A percentile compares a stretch with the other conserved stretches of the same genome.
phyloP scores from a whole-genome alignment of 2,888 invertebrate genomes.

The Drosophila atripex region DNA sequence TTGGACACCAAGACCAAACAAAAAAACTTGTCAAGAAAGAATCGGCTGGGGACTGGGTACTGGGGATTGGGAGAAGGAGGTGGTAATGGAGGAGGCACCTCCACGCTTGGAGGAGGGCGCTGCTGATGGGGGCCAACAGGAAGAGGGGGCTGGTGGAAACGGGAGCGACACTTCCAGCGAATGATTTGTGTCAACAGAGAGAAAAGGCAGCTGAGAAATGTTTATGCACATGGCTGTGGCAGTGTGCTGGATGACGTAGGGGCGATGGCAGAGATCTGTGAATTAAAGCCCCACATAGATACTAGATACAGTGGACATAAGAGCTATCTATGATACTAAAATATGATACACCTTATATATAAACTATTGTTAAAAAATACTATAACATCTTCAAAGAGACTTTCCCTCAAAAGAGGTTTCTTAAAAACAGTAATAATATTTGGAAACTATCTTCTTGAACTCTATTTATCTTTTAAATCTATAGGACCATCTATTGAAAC shows the following conservation, averaged over 20 bases:
- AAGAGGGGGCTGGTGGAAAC: constrained; percentile 40
- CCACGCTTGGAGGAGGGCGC: not conserved
- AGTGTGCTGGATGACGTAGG: constrained; percentile 31
- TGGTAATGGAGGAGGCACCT: not conserved
- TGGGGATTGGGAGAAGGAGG: no score
- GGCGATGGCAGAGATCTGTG: constrained; percentile 54
- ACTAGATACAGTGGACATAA: not conserved
- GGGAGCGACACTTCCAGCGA: constrained; percentile 60
- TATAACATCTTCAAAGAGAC: no score
- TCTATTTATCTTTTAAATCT: no score
- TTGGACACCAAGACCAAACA: constrained; percentile 61
- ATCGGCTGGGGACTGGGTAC: not conserved
- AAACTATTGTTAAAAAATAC: no score
- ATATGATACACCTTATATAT: no score
- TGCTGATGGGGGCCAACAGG: constrained; percentile 2
- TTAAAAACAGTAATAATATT: no score
- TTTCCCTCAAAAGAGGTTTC: no score
- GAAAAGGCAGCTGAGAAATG: constrained; percentile 57
- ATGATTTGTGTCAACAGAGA: constrained; percentile 77
- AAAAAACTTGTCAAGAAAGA: constrained; percentile 28
- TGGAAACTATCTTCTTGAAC: no score
- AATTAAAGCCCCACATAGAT: constrained; percentile 31
- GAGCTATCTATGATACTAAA: no score
- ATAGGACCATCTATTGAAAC: no score
- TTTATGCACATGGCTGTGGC: constrained; percentile 42